Base-by-base conservation (phyloP, 2,113 vertebrate species). In the Callopanchax toddi region DNA sequence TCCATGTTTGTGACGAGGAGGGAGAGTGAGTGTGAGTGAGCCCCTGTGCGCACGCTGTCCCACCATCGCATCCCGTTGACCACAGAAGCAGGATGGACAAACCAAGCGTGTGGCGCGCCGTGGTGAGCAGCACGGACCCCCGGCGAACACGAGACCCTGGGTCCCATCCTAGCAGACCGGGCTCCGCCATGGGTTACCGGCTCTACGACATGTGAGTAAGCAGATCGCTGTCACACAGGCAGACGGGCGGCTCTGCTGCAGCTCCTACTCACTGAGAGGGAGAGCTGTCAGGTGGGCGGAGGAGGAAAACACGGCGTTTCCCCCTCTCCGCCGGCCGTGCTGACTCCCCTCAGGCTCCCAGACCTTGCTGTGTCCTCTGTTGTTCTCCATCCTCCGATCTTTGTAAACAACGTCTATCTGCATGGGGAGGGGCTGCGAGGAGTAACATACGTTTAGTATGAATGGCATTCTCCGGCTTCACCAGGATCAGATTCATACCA, bases 131-230 rank as follows among this genome's bases (percentile, higher is more conserved):
- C 82, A 86, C 87, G 1, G 90, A 90, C 62, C 82, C 84, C 67
- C 56, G 89, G 44, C 74, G 86, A 9, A 64, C 78, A 1, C 85
- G 86, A 51, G 87, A 87, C 62, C 77, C 82, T 11, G 78, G 79
- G 45, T 56, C 77, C 68, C 78, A 83, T 37, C 46, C 83, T 0
- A 84, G 66, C 82, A 82, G 86, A 79, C 85, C 88, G 2, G 79
- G 86, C 65, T 90, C 87, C 0, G 87, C 89, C 71, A 91, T 93
- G 90, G 91, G 89, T 13, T 91, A 87, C 85, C 83, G 89, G 62
- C 91, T 92, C 69, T 89, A 90, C 43, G 87, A 91, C 82, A 91
- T 92, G 91, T 93, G 89, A 93, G 92, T 92, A 53, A 90, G 69
- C 67, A 3, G 43, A 32, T 6, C 10, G 29, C 29, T 23, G 53